These are phyloP conservation scores for Diadumene lineata DNA, from an alignment of 92 coral and sea anemone species.

Conservation along the genomic window DNA sequence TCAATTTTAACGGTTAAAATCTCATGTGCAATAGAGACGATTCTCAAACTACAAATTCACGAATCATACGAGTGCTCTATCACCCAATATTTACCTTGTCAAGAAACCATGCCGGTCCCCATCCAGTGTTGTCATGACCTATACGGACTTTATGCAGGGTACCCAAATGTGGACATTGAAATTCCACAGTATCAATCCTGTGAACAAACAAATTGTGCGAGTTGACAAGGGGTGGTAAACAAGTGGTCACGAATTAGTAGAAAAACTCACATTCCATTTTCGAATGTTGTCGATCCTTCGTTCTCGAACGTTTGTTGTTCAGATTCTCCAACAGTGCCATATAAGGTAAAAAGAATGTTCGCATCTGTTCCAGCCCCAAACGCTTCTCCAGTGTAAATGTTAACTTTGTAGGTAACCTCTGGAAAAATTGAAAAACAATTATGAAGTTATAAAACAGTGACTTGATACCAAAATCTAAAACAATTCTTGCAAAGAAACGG, in stretches of 20 bases:
- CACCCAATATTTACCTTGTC: constrained; percentile 32
- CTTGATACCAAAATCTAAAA: background rate
- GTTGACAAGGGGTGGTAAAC: background rate
- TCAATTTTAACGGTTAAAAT: too few species aligned
- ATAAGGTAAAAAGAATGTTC: constrained; percentile 74
- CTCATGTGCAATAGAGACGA: too few species aligned
- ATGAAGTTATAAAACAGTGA: background rate
- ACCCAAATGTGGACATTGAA: constrained; percentile 42
- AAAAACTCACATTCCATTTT: constrained; percentile 46
- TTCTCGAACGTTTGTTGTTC: constrained; percentile 72
- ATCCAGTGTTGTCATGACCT: constrained; percentile 62
- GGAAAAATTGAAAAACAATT: background rate
- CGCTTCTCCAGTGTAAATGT: constrained; percentile 66
- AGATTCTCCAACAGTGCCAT: constrained; percentile 69
- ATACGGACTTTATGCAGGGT: constrained; percentile 42
- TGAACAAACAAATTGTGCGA: background rate
- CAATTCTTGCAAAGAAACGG: background rate
- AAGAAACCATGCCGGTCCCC: constrained; percentile 56
- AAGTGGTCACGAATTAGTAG: background rate
- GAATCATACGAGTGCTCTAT: background rate
- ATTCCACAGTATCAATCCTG: constrained; percentile 35
- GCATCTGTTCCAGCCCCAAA: constrained; percentile 95
- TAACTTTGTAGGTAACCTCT: constrained; percentile 63
- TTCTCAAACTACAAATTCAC: too few species aligned
- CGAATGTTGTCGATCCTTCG: constrained; percentile 69